Conservation (phyloP, 2,888 invertebrate genomes). For the Nomada hirtipes region DNA sequence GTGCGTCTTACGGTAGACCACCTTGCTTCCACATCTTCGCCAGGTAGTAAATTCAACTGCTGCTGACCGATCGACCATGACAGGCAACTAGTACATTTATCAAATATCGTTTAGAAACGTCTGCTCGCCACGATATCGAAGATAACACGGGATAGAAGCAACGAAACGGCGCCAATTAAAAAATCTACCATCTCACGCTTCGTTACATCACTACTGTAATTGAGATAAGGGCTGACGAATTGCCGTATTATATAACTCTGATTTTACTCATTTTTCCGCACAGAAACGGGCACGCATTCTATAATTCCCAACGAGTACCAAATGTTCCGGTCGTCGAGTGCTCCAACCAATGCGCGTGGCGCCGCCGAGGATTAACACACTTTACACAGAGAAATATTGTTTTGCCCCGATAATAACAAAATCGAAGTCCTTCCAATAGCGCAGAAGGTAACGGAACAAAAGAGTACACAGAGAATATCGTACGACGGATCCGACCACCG, state of each 20-base stretch:
- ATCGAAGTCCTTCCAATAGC: too few relatives aligned
- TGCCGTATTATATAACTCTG: background rate
- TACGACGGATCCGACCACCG: background rate
- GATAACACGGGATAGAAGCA: background rate
- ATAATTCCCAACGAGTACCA: too few relatives aligned
- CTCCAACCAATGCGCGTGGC: background rate
- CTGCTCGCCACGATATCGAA: background rate
- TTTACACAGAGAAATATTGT: conserved; percentile 13
- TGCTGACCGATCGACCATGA: background rate
- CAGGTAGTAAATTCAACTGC: too few relatives aligned
- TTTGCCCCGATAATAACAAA: conserved; percentile 15
- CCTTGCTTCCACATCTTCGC: too few relatives aligned
- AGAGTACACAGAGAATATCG: background rate
- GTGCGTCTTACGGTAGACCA: background rate
- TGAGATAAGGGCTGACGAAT: conserved; percentile 17
- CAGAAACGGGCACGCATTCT: too few relatives aligned
- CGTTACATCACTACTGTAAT: background rate
- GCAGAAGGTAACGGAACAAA: too few relatives aligned
- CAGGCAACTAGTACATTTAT: background rate
- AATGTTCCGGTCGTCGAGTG: too few relatives aligned
- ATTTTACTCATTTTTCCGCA: background rate
- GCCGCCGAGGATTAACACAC: background rate
- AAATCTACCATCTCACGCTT: conserved; percentile 13
- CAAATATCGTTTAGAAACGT: background rate
- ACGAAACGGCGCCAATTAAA: conserved; percentile 21